Base-by-base conservation (phyloP, 2,113 vertebrate species). In the Mionectes macconnelli region DNA sequence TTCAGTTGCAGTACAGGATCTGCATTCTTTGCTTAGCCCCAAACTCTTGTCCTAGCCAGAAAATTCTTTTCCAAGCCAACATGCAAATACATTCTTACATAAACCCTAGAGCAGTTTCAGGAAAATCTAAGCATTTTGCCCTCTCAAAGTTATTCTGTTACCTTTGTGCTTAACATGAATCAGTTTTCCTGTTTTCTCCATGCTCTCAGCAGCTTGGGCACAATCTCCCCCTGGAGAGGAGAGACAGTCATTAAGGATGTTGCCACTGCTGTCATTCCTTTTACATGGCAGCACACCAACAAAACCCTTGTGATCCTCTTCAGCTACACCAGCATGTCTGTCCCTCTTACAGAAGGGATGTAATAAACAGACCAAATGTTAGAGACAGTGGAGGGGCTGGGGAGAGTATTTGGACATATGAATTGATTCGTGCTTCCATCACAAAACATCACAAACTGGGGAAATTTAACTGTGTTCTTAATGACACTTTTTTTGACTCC, bases 201-300 rank as follows among this genome's bases (percentile, higher is more conserved):
- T n/a, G 47, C 25, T 96, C 24, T 85, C 73, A 88, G 47, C 31
- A 84, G 83, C 63, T 18, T 37, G 77, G 16, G 67, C 69, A 95
- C 98, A 99, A 27, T 95, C 93, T 52, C 45, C 63, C 23, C 98
- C 98, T 99, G 82, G 24, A 89, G 23, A 95, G 35, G 12, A 87
- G 23, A 95, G 16, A 90, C 6, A 72, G 24, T 20, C 23, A 33
- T 83, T 57, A 90, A 56, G 63, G 47, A 70, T 39, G 33, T 78
- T 75, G 60, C 4, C 5, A 59, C 45, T 74, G 23, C 19, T 67
- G 33, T 62, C 50, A 40, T 74, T 74, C 23, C 35, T 45, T 24
- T 59, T 27, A 67, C 21, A 39, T 9, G 44, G 50, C 59, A 95
- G 50, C 52, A 86, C 14, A 37, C 28, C 25, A 69, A 30, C 56